These are phyloP conservation scores for Aphelenchoides fujianensis DNA, from an alignment of 1,140 invertebrate genomes.

Conservation along the genomic window DNA sequence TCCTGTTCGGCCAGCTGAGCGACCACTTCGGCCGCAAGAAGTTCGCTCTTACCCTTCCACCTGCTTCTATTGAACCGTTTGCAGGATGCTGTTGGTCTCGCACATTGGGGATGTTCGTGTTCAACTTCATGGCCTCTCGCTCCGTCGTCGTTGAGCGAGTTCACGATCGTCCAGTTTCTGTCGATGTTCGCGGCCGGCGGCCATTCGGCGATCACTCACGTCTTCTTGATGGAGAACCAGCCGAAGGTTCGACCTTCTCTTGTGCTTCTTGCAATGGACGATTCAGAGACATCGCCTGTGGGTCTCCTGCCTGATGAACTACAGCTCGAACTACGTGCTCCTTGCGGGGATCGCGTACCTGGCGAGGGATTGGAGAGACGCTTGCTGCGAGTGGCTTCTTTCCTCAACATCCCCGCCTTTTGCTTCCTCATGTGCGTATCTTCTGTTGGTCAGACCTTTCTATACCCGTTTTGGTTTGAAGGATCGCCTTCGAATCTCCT, in stretches of 20 bases:
- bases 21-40: too few species aligned
- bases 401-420: slow-evolving; percentile 50
- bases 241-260: too few species aligned
- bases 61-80: slow-evolving; percentile 21
- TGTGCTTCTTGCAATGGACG: too few species aligned
- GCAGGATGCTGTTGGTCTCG: slow-evolving; percentile 22
- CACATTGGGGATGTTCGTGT: slow-evolving; percentile 47
- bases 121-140: slow-evolving; percentile 36
- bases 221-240: slow-evolving; percentile 49
- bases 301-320: slow-evolving; percentile 38
- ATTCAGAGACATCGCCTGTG: slow-evolving; percentile 39
- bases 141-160: slow-evolving; percentile 28
- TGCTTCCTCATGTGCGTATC: slow-evolving; percentile 44
- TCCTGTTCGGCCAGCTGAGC: slow-evolving; percentile 45
- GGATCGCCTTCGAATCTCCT: slow-evolving; percentile 48
- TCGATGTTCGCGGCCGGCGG: slow-evolving; percentile 55
- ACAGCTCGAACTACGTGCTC: slow-evolving; percentile 54
- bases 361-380: slow-evolving; percentile 36
- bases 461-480: background rate
- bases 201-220: slow-evolving; percentile 36
- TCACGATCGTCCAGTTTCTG: slow-evolving; percentile 37
- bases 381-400: slow-evolving; percentile 28
- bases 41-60: background rate
- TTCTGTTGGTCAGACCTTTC: too few species aligned
- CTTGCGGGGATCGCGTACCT: slow-evolving; percentile 48